Evolutionary conservation across 2,797 vertebrate genomes (phyloP).

Genomic region (Ctenosaura bakeri): DNA sequence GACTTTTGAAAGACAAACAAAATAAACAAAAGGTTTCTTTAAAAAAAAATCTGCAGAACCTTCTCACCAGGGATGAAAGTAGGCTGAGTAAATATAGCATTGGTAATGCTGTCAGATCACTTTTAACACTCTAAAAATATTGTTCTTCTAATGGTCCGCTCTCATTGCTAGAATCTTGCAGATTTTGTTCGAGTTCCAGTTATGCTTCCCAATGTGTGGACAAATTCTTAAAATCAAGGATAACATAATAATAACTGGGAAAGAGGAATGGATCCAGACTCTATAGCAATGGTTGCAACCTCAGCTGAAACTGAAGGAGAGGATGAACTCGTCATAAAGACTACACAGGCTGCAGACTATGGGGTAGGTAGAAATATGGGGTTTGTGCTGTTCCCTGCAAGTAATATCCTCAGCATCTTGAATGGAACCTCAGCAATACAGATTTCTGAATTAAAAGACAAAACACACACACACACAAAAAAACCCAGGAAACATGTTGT

Average conservation of each 20-base stretch:
- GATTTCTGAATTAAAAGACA: conserved; percentile 12
- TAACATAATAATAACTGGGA: neutral
- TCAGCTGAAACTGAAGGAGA: neutral
- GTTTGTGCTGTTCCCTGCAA: neutral
- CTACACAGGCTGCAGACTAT: neutral
- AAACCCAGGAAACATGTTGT: neutral
- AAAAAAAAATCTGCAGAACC: neutral
- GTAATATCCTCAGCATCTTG: neutral
- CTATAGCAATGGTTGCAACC: neutral
- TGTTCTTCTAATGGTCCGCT: neutral
- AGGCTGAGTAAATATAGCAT: neutral
- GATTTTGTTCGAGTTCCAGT: neutral
- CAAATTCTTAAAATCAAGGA: neutral
- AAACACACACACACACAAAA: too few relatives aligned
- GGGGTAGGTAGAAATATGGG: neutral
- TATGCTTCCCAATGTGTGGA: neutral
- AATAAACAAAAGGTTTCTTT: too few relatives aligned
- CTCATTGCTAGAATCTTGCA: neutral
- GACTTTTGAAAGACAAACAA: neutral
- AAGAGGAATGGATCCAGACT: neutral
- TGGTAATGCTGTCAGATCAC: neutral
- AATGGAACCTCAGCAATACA: neutral
- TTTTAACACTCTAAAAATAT: neutral
- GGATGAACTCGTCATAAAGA: neutral
- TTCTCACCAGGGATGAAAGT: neutral